These are phyloP conservation scores for Neuroscelio doddi DNA, from an alignment of 2,888 invertebrate species.

Conservation along the genomic window DNA sequence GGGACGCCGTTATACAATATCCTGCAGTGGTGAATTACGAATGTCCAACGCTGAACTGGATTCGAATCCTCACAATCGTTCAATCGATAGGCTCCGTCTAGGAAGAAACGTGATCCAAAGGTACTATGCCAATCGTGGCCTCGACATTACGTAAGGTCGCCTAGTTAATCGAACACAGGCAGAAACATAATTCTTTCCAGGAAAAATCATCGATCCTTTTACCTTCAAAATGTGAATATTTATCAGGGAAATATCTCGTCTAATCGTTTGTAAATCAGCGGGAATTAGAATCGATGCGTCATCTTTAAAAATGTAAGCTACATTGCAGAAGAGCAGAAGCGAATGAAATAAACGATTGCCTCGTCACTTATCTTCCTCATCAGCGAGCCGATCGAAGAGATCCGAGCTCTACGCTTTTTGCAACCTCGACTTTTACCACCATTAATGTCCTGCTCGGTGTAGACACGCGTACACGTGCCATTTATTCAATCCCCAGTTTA, in stretches of 20 bases:
- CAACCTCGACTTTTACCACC: constrained; percentile 7
- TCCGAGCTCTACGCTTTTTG: not conserved
- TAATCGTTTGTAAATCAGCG: no score
- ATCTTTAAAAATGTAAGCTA: not conserved
- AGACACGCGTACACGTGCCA: constrained; percentile 8
- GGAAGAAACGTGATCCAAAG: constrained; percentile 41
- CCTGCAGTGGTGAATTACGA: constrained; percentile 41
- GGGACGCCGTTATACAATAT: constrained; percentile 45
- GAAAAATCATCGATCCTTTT: no score
- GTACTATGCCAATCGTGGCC: constrained; percentile 48
- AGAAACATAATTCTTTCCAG: not conserved
- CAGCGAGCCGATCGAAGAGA: constrained; percentile 4
- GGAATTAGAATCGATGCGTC: no score
- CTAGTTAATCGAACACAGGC: constrained; percentile 47
- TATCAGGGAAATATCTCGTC: no score
- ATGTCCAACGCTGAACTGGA: constrained; percentile 43
- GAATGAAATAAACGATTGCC: constrained; percentile 9
- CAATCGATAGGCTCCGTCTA: constrained; percentile 29
- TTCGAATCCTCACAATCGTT: constrained; percentile 21
- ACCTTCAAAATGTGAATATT: no score
- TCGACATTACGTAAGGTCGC: constrained; percentile 53
- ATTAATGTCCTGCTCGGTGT: constrained; percentile 3
- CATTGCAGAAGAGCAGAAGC: not conserved
- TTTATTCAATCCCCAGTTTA: constrained; percentile 6
- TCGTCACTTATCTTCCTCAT: constrained; percentile 10